Conservation (phyloP, 2,113 vertebrate species). For the Fregata magnificens region DNA sequence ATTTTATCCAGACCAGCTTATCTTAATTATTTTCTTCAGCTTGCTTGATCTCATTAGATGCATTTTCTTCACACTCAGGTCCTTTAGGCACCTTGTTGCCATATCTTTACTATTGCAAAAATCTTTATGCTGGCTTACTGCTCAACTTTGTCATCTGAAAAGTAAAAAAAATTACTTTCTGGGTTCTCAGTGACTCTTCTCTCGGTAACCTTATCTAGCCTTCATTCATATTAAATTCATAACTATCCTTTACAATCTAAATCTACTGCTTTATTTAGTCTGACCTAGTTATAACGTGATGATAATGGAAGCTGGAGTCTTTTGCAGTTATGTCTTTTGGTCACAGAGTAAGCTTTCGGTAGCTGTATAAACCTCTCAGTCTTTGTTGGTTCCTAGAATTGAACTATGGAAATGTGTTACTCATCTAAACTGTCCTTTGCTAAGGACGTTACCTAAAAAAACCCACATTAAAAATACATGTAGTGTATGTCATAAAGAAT, state of each 20-base stretch:
- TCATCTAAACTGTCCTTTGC: background rate
- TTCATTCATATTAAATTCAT: background rate
- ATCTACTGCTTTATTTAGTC: slow-evolving; percentile 4
- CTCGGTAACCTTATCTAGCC: background rate
- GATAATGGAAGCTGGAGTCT: background rate
- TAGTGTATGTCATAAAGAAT: background rate
- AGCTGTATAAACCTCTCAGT: background rate
- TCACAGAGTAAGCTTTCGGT: background rate
- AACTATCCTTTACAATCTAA: background rate
- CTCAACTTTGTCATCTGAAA: background rate
- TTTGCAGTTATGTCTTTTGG: background rate
- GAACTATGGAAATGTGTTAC: background rate
- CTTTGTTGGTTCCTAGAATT: background rate
- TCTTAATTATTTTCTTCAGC: background rate
- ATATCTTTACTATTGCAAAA: background rate
- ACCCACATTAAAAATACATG: background rate
- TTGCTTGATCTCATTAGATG: background rate
- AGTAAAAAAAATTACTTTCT: background rate
- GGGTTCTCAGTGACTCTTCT: background rate
- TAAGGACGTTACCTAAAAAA: background rate
- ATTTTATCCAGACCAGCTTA: background rate
- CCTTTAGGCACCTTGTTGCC: background rate
- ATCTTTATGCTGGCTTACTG: background rate
- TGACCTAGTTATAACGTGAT: background rate
- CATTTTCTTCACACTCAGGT: background rate